A percentile compares a stretch with the other conserved stretches of the same genome.
phyloP scores from a whole-genome alignment of 1,140 invertebrate species.

The Goniozus legneri region DNA sequence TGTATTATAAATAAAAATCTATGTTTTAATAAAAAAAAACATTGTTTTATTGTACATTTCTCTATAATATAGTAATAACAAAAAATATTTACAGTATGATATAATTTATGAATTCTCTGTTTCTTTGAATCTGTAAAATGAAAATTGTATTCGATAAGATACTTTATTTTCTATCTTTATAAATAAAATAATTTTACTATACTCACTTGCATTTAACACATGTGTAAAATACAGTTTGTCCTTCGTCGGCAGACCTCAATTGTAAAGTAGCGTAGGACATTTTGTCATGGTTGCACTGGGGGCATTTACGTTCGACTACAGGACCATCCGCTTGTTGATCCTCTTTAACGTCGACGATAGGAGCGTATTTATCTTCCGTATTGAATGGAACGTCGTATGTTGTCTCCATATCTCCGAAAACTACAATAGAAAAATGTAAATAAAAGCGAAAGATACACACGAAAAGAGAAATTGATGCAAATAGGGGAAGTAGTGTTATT shows the following conservation, averaged over 20 bases:
- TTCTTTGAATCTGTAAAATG: slow-evolving; percentile 65
- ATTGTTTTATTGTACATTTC: background rate
- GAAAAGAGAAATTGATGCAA: background rate
- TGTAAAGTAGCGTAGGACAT: slow-evolving; percentile 96
- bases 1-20: slow-evolving; percentile 48
- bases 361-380: slow-evolving; percentile 51
- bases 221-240: slow-evolving; percentile 97
- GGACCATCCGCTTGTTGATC: slow-evolving; percentile 67
- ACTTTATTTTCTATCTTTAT: background rate
- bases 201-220: slow-evolving; percentile 91
- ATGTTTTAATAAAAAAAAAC: slow-evolving; percentile 43
- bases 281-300: slow-evolving; percentile 82
- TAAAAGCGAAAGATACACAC: background rate
- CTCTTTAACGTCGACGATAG: slow-evolving; percentile 42
- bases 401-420: slow-evolving; percentile 62
- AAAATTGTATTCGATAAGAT: slow-evolving; percentile 18
- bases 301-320: slow-evolving; percentile 81
- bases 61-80: background rate
- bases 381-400: slow-evolving; percentile 70
- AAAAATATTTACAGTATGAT: slow-evolving; percentile 5
- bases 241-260: slow-evolving; percentile 95
- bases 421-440: slow-evolving; percentile 50
- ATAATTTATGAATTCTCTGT: slow-evolving; percentile 65
- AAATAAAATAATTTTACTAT: slow-evolving; percentile 31
- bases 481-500: background rate